Percentiles rank a stretch among this genome's conserved stretches.
Evolutionary conservation across 92 coral and sea anemone species (phyloP).

Genomic region (Meandrina meandrites): DNA sequence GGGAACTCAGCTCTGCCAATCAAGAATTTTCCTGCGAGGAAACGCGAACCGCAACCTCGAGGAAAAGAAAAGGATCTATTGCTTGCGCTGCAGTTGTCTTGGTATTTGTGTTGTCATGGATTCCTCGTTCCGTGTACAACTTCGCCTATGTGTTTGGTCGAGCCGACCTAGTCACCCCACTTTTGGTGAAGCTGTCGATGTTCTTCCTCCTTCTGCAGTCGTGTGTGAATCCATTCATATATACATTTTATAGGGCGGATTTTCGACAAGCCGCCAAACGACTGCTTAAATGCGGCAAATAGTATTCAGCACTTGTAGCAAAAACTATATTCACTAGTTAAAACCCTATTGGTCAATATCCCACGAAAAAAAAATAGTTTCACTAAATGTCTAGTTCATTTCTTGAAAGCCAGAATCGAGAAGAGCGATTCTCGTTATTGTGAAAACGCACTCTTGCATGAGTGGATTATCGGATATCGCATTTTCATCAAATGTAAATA

Average conservation of each 20-base stretch:
- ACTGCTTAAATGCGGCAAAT: conserved; percentile 19
- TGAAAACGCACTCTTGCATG: neutral
- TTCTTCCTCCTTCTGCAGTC: conserved; percentile 70
- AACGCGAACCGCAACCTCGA: conserved; percentile 1
- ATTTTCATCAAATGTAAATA: neutral
- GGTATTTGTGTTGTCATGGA: conserved; percentile 67
- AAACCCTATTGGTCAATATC: neutral
- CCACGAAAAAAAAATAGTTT: neutral
- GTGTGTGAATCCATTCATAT: conserved; percentile 64
- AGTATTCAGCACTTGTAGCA: neutral
- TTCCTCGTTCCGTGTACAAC: conserved; percentile 63
- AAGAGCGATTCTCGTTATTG: neutral
- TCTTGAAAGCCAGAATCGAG: neutral
- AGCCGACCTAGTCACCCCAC: conserved; percentile 38
- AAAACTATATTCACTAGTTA: neutral
- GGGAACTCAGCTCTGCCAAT: neutral
- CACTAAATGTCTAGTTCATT: neutral
- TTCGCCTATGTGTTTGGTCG: conserved; percentile 48
- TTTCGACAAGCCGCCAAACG: conserved; percentile 64
- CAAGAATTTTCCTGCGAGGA: conserved; percentile 5
- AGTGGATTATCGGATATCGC: conserved; percentile 5
- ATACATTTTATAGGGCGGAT: conserved; percentile 71
- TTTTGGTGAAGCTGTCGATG: conserved; percentile 60
- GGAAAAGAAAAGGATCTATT: conserved; percentile 46
- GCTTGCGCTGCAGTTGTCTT: conserved; percentile 57